Evolutionary conservation across 2,888 invertebrate species (phyloP), one percentile per base, ranked within the genome.

Genomic region (Drosophila neonasuta): DNA sequence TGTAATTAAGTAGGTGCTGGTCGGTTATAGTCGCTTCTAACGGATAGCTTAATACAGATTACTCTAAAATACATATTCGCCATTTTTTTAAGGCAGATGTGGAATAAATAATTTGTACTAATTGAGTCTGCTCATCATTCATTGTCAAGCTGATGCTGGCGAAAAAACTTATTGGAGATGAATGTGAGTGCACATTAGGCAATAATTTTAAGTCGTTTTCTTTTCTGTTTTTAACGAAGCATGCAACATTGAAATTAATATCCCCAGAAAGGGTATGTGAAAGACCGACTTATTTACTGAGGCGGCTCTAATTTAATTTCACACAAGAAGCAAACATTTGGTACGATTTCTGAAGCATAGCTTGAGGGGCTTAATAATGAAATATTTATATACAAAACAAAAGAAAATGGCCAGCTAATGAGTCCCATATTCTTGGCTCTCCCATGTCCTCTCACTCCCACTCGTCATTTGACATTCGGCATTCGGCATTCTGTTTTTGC

Each of bases 221-320:
- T 20, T n/a, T 20, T 36, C 8, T 51, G 50, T 2, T 24, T 24
- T 24, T 13, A 10, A 50, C 36, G n/a, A 36, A 13, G 20, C 50
- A n/a, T 8, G 9, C n/a, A 8, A 36, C n/a, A 50, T 36, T 50
- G 10, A 36, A 30, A 11, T 30, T 6, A 32, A 32, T 42, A 44
- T 2, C 4, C 17, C n/a, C n/a, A 15, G 30, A 45, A 45, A 54
- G 36, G 32, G 51, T 45, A 42, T 13, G 24, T 11, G 15, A 48
- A 4, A 10, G 32, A 10, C 42, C 13, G 9, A 56, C 67, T 59
- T 78, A 80, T 83, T 86, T 83, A 83, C 72, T 80, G 58, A 76
- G 42, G 69, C 69, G 67, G 39, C 62, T 74, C 66, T 83, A 73
- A 86, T 86, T 86, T 68, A 80, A 81, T 86, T 83, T 73, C 66